phyloP scores from a whole-genome alignment of 2,797 vertebrate genomes.

The Hoplostethus atlanticus region DNA sequence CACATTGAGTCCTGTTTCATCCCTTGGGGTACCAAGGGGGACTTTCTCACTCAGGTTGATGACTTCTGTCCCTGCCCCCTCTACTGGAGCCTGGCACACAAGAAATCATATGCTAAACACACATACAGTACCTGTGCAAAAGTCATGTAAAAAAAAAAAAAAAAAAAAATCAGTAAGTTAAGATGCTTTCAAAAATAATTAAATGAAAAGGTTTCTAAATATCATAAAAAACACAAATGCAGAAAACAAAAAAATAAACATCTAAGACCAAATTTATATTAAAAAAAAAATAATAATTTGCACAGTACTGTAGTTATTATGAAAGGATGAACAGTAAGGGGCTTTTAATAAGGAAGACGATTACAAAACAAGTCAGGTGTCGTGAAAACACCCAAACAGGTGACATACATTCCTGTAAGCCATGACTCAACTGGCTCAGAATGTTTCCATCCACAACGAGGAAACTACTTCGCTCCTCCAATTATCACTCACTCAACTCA shows the following conservation, averaged over 20 bases:
- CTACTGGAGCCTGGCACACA: slow-evolving; percentile 81
- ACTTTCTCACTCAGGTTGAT: slow-evolving; percentile 88
- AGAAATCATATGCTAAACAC: slow-evolving; percentile 9
- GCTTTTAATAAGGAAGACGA: neutral
- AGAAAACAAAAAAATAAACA: too few species aligned
- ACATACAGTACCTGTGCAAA: too few species aligned
- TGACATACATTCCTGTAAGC: neutral
- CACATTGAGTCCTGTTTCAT: slow-evolving; percentile 15
- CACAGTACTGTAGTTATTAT: neutral
- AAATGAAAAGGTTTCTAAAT: too few species aligned
- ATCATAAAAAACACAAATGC: too few species aligned
- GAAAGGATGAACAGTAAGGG: neutral
- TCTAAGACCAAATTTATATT: too few species aligned
- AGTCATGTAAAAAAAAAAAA: too few species aligned
- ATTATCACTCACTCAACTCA: too few species aligned
- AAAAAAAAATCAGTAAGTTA: too few species aligned
- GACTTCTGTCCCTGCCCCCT: slow-evolving; percentile 77
- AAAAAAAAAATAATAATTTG: neutral
- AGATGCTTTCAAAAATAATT: neutral
- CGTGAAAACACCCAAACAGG: neutral
- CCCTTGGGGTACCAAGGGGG: slow-evolving; percentile 66
- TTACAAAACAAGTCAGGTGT: neutral
- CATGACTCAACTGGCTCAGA: slow-evolving; percentile 17
- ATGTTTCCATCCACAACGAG: slow-evolving; percentile 21
- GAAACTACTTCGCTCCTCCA: slow-evolving; percentile 6